Conservation (phyloP, 1,140 invertebrate genomes). For the Lordiphosa collinella region DNA sequence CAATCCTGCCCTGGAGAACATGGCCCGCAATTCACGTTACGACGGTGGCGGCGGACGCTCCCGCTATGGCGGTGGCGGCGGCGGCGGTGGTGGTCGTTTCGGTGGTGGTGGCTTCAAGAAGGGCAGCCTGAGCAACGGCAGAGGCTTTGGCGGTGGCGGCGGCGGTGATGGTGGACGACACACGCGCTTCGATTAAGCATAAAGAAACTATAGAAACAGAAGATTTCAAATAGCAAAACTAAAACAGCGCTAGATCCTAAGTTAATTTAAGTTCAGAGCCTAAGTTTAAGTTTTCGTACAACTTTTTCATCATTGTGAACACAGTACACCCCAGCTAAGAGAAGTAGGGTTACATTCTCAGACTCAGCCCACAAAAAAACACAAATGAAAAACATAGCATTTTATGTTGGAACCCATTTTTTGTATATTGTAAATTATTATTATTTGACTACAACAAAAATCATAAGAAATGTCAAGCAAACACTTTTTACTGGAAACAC, state of each 20-base stretch:
- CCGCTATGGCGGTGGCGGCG: constrained; percentile 66
- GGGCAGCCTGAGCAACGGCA: constrained; percentile 65
- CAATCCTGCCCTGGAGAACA: constrained; percentile 82
- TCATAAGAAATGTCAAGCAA: constrained; percentile 15
- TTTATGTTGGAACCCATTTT: constrained; percentile 6
- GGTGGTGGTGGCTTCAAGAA: constrained; percentile 75
- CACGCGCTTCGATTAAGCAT: constrained; percentile 80
- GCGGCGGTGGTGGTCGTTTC: constrained; percentile 65
- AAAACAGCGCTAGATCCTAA: constrained; percentile 65
- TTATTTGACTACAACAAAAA: constrained; percentile 42
- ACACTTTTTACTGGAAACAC: constrained; percentile 56
- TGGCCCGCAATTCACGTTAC: constrained; percentile 81
- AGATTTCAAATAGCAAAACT: constrained; percentile 70
- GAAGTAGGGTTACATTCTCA: constrained; percentile 21
- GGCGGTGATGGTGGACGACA: constrained; percentile 80
- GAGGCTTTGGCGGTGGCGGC: constrained; percentile 62
- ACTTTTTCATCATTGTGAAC: constrained; percentile 23
- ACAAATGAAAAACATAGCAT: constrained; percentile 14
- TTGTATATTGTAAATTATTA: constrained; percentile 42
- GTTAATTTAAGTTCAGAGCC: constrained; percentile 65
- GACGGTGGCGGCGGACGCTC: constrained; percentile 80
- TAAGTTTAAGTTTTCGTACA: constrained; percentile 70
- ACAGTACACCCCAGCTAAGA: constrained; percentile 8
- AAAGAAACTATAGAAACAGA: constrained; percentile 56
- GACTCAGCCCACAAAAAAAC: constrained; percentile 7